Conservation (phyloP, 2,797 vertebrate genomes). For the Labroides dimidiatus region DNA sequence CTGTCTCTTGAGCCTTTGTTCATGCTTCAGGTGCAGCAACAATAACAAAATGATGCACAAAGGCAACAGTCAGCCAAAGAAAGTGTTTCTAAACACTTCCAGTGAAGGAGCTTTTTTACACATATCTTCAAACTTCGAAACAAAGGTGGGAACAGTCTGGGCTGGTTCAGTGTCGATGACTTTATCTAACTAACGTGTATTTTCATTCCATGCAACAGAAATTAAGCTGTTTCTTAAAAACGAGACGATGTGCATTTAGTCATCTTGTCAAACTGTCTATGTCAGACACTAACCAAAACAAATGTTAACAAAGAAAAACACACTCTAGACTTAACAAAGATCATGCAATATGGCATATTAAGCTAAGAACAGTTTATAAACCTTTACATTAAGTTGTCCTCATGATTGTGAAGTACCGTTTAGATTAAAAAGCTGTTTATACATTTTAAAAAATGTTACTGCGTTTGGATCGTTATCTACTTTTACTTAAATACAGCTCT, state of each 20-base stretch:
- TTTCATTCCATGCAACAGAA: conserved; percentile 67
- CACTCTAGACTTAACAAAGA: conserved; percentile 77
- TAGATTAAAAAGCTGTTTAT: conserved; percentile 6
- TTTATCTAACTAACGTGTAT: background rate
- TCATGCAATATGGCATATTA: conserved; percentile 77
- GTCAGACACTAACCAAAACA: conserved; percentile 81
- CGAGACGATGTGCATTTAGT: conserved; percentile 82
- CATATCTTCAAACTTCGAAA: conserved; percentile 3
- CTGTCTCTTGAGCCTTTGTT: conserved; percentile 20
- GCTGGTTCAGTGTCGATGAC: background rate
- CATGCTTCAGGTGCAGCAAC: conserved; percentile 7
- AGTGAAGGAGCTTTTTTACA: background rate
- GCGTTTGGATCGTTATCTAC: conserved; percentile 12
- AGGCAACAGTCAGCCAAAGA: background rate
- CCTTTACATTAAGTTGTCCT: conserved; percentile 78
- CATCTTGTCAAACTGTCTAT: conserved; percentile 69
- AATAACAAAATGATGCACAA: conserved; percentile 20
- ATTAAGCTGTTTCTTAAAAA: conserved; percentile 26
- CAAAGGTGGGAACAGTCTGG: background rate
- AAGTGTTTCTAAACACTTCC: conserved; percentile 19
- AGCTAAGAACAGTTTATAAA: conserved; percentile 74
- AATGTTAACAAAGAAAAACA: conserved; percentile 81
- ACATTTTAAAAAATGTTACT: background rate
- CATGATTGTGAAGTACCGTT: conserved; percentile 40
- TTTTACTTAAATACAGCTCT: conserved; percentile 5